phyloP scores from a whole-genome alignment of 1,140 invertebrate species.

The Drosophila bocki region DNA sequence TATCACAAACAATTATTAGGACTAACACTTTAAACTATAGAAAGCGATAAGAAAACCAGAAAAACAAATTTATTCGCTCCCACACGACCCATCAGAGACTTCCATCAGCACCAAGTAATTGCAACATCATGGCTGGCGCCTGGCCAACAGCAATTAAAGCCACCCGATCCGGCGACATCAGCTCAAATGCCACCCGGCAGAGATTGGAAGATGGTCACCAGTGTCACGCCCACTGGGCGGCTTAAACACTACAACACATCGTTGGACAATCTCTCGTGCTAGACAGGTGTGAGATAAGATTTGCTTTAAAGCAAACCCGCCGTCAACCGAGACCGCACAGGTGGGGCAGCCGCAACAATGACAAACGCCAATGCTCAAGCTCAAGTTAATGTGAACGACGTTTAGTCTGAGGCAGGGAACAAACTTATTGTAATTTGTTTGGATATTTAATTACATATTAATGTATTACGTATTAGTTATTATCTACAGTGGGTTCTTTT shows the following conservation, averaged over 20 bases:
- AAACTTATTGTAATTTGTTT: background rate
- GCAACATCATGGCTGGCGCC: conserved; percentile 25
- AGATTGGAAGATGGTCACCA: conserved; percentile 18
- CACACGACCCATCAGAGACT: background rate
- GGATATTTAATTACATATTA: background rate
- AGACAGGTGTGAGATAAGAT: conserved; percentile 47
- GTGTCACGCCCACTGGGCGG: conserved; percentile 24
- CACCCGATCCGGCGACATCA: conserved; percentile 24
- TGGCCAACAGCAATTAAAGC: conserved; percentile 37
- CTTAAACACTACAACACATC: conserved; percentile 48
- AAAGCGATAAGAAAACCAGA: conserved; percentile 1
- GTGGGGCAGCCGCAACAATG: conserved; percentile 45
- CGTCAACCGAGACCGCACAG: conserved; percentile 67
- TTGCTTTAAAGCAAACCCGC: conserved; percentile 12
- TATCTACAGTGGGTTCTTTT: background rate
- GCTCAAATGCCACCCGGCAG: conserved; percentile 8
- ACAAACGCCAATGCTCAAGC: conserved; percentile 9
- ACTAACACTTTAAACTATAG: background rate
- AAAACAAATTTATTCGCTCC: conserved; percentile 11
- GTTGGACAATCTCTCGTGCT: conserved; percentile 26
- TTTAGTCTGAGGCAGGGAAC: conserved; percentile 17
- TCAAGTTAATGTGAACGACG: conserved; percentile 5
- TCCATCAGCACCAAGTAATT: conserved; percentile 13
- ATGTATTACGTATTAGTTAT: background rate
- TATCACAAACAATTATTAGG: conserved; percentile 6